Percentiles rank a stretch among this genome's conserved stretches.
phyloP scores from a whole-genome alignment of 2,797 vertebrate genomes.

The Helarctos malayanus region DNA sequence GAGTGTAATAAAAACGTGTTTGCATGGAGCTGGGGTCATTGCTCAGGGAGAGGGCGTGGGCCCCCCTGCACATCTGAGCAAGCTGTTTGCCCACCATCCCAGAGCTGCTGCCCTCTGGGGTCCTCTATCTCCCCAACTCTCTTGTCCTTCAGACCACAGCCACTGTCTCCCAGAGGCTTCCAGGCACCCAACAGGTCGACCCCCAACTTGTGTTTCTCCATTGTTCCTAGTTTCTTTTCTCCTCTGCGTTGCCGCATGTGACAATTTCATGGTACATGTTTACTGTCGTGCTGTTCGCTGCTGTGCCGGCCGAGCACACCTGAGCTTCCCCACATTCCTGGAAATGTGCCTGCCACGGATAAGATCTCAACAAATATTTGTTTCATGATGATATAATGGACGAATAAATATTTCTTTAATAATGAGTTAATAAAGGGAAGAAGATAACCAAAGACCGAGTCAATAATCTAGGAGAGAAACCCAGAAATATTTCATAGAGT shows the following conservation, averaged over 20 bases:
- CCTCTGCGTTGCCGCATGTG: accelerated
- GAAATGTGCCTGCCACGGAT: neutral
- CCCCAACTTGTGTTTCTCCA: neutral
- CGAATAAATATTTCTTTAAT: neutral
- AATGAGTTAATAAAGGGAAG: neutral
- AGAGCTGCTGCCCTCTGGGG: neutral
- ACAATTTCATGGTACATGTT: neutral
- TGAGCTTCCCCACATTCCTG: neutral
- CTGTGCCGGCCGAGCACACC: neutral
- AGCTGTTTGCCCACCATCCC: neutral
- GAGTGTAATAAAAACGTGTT: neutral
- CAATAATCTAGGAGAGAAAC: neutral
- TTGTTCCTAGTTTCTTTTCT: neutral
- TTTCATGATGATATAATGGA: neutral
- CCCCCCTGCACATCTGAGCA: neutral
- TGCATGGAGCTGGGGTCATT: neutral
- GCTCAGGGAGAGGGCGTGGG: too few relatives aligned
- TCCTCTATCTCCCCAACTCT: neutral
- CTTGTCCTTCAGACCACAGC: neutral
- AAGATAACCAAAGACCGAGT: neutral
- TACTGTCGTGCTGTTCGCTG: neutral
- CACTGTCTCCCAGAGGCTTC: neutral
- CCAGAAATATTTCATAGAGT: neutral
- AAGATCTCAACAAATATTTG: neutral
- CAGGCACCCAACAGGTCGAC: too few relatives aligned